Evolutionary conservation across 1,140 invertebrate species (phyloP), one percentile per base, ranked within the genome.

Genomic region (Prorops nasuta): DNA sequence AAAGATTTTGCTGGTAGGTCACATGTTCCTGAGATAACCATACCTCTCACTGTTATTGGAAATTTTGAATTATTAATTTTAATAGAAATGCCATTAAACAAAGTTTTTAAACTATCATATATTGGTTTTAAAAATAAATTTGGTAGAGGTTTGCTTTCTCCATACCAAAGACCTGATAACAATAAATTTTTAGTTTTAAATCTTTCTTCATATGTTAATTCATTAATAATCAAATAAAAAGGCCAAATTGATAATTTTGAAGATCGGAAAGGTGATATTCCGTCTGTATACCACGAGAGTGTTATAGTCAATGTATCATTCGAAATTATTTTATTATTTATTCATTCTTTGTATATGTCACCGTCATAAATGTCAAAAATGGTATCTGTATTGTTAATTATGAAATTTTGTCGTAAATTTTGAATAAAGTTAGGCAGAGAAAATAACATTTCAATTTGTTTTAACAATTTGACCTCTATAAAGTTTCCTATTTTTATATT

Each of bases 231-330:
- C 2, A 64, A 24, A 40, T 67, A 53, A 22, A 68, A 49, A 17
- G 66, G 67, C 66, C 67, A 70, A 19, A 69, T 46, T 38, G 44
- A 47, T 12, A 48, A 44, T 47, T 64, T 60, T 7, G 63, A 70
- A 6, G 62, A 68, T 21, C 59, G 59, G 31, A 63, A 70, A 6
- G 67, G 24, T 10, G 48, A 24, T 6, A 69, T 48, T 6, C 63
- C 63, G 49, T 71, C 66, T 0, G 59, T 56, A 28, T 60, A 46
- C 50, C 49, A 55, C 1, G 34, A 52, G 0, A 62, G 51, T 17
- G 60, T 45, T 14, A 59, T 56, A 40, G 56, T 56, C 22, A n/a
- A n/a, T n/a, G 40, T 20, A 1, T 2, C 15, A 47, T 48, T 40
- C 0, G 16, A 20, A 14, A 58, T 45, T 20, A 58, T 18, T 7